Evolutionary conservation across 2,888 invertebrate genomes (phyloP).

Genomic region (Sminthurides aquaticus): DNA sequence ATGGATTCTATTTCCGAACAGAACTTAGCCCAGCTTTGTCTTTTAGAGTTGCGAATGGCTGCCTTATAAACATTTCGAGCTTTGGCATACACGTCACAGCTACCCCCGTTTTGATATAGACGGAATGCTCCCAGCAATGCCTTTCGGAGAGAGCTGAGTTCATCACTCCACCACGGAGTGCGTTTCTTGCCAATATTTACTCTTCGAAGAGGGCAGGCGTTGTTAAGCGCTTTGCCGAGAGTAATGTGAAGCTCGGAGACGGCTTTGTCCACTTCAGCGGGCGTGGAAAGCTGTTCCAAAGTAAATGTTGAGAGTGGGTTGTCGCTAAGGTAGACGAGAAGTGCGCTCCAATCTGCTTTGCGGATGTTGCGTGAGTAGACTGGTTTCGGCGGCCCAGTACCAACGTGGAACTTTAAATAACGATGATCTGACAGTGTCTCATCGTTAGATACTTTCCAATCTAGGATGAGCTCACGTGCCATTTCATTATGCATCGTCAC

Average conservation of each 20-base stretch:
- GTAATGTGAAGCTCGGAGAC: neutral
- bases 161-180: neutral
- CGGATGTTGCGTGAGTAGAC: neutral
- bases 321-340: neutral
- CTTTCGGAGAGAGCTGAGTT: neutral
- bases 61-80: neutral
- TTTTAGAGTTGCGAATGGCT: neutral
- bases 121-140: neutral
- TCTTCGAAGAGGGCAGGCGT: neutral
- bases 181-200: neutral
- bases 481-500: slow-evolving; percentile 3
- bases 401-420: slow-evolving; percentile 1
- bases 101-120: neutral
- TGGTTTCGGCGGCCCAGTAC: neutral
- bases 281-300: neutral
- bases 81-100: neutral
- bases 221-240: neutral
- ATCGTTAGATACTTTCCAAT: slow-evolving; percentile 6
- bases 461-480: neutral
- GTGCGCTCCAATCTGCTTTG: slow-evolving; percentile 1
- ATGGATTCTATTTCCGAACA: neutral
- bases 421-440: slow-evolving; percentile 9
- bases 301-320: neutral
- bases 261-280: neutral
- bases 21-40: neutral